These are phyloP conservation scores for Lepidothrix coronata DNA, from an alignment of 2,113 vertebrate genomes.

Conservation along the genomic window DNA sequence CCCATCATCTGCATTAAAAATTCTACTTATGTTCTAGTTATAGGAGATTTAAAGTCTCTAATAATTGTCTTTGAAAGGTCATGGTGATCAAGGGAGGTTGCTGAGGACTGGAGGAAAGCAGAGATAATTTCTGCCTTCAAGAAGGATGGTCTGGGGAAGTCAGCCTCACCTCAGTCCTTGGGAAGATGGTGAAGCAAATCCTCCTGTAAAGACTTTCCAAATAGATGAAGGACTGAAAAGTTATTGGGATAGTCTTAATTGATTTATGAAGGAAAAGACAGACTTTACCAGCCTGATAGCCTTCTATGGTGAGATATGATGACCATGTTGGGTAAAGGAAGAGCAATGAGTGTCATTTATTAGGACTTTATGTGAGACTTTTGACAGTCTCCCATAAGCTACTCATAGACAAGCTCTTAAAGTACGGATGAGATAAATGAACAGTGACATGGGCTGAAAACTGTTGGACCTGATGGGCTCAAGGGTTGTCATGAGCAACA, in stretches of 20 bases:
- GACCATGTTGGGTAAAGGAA: background rate
- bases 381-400: background rate
- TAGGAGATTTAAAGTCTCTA: background rate
- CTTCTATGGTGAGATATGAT: background rate
- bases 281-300: background rate
- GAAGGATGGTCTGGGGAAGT: background rate
- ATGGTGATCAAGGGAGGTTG: background rate
- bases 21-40: background rate
- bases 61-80: conserved; percentile 33
- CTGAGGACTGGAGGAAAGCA: background rate
- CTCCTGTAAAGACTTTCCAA: background rate
- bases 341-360: background rate
- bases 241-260: background rate
- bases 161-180: background rate
- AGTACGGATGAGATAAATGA: background rate
- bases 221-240: background rate
- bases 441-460: background rate
- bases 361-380: background rate
- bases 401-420: background rate
- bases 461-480: background rate
- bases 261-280: background rate
- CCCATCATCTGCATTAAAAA: background rate
- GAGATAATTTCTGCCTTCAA: background rate
- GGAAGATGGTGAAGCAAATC: background rate
- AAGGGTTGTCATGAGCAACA: background rate